Evolutionary conservation across 1,140 invertebrate genomes (phyloP), one percentile per base, ranked within the genome.

Genomic region (Stegodyphus mimosarum): DNA sequence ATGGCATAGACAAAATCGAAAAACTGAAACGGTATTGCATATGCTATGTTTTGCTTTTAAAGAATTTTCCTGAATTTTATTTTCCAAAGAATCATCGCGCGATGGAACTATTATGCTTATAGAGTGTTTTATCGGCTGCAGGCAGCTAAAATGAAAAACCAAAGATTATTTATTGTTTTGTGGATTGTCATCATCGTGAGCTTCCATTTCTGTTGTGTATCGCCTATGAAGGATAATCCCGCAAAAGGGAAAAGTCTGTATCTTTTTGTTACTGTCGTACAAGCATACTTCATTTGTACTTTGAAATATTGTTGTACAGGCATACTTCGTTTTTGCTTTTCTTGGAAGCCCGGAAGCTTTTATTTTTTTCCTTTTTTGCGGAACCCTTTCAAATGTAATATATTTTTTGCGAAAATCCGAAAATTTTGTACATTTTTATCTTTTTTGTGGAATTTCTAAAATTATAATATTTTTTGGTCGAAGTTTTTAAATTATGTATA

Each of bases 171-270:
- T 13, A 50, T 81, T 33, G 15, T 83, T 51, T 33, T 83, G 18
- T 74, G 13, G 13, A 48, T 11, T 60, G 55, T 66, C 53, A 13
- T 67, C 53, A 15, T 73, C 52, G 7, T 83, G 11, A 60, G 55
- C 5, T 18, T 17, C 7, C 17, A 60, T 50, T 67, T 10, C 17
- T 6, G 69, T 13, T 5, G 51, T 83, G 80, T 55, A 53, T 74
- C 64, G 33, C 51, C 66, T 10, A 49, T 17, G 69, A 83, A 72
- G 49, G 69, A 83, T 49, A 18, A 66, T 7, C 53, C 70, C 6
- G 33, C 60, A 9, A 74, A 67, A 48, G 80, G 80, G 18, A 64
- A 70, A 83, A 83, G 80, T 83, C 66, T 33, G 80, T 83, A 13
- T 55, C 7, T 50, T 33, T 50, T 81, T 51, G 6, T 64, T 81